Evolutionary conservation across 2,113 vertebrate genomes (phyloP).

Genomic region (Pantherophis guttatus): DNA sequence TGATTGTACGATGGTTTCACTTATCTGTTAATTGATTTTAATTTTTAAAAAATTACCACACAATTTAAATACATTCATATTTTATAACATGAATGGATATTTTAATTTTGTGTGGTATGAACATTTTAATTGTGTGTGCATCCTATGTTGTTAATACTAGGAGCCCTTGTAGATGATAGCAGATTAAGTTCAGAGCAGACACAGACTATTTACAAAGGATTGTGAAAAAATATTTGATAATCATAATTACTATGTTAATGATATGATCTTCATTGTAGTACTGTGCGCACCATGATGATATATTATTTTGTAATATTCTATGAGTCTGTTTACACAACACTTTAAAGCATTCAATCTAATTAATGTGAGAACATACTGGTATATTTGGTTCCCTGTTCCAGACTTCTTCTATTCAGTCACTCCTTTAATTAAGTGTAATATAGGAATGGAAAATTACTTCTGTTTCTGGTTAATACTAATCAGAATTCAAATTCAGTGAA

Average conservation of each 20-base stretch:
- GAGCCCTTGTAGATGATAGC: not conserved
- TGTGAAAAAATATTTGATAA: slow-evolving; percentile 7
- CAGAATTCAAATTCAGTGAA: not conserved
- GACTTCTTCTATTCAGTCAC: not conserved
- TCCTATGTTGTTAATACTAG: not conserved
- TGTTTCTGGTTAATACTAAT: not conserved
- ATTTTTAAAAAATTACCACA: not conserved
- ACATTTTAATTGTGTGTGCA: not conserved
- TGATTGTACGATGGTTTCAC: not conserved
- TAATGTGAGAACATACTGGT: not conserved
- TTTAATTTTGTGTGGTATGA: not conserved
- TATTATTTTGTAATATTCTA: not conserved
- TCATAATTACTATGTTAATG: rapidly evolving
- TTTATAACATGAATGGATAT: not conserved
- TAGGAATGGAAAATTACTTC: not conserved
- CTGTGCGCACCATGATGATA: not conserved
- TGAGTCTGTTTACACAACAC: not conserved
- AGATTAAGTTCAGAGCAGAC: slow-evolving; percentile 29
- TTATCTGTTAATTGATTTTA: not conserved
- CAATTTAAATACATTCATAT: not conserved
- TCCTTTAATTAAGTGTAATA: not conserved
- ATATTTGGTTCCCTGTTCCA: not conserved
- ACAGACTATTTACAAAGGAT: not conserved
- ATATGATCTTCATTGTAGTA: not conserved
- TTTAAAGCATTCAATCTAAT: not conserved